A percentile compares a stretch with the other conserved stretches of the same genome.
phyloP scores from a whole-genome alignment of 1,140 invertebrate genomes.

The Drosophila sulfurigaster region DNA sequence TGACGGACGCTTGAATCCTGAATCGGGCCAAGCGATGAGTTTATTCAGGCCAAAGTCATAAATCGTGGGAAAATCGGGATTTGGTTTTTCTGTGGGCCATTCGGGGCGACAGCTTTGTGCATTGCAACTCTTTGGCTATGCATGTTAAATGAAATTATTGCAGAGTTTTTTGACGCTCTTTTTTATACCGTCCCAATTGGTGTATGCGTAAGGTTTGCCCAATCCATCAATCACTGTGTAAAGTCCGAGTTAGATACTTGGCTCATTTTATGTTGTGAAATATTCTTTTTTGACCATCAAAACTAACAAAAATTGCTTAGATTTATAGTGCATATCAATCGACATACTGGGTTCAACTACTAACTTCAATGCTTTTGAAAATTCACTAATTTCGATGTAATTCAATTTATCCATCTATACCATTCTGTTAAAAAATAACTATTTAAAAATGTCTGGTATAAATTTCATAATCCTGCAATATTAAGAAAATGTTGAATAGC shows the following conservation, averaged over 20 bases:
- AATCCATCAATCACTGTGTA: conserved; percentile 73
- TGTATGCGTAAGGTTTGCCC: conserved; percentile 64
- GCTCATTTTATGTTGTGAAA: conserved; percentile 54
- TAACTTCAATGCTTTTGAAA: neutral
- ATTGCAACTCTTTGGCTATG: conserved; percentile 61
- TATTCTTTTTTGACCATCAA: conserved; percentile 44
- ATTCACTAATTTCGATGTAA: no score
- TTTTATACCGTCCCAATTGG: conserved; percentile 43
- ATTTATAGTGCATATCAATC: conserved; percentile 54
- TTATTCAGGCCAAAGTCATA: conserved; percentile 72
- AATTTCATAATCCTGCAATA: no score
- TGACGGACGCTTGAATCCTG: conserved; percentile 51
- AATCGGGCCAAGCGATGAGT: conserved; percentile 43
- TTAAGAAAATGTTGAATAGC: no score
- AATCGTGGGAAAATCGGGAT: conserved; percentile 61
- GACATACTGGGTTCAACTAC: conserved; percentile 22
- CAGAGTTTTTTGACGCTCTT: conserved; percentile 47
- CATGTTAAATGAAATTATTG: conserved; percentile 82
- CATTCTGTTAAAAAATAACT: no score
- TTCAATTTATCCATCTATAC: no score
- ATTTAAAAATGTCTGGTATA: no score
- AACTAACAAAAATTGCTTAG: conserved; percentile 57
- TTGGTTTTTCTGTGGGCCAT: conserved; percentile 30
- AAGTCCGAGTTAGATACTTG: conserved; percentile 38
- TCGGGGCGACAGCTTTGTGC: conserved; percentile 10